Evolutionary conservation across 2,797 vertebrate genomes (phyloP).

Genomic region (Helostoma temminkii): DNA sequence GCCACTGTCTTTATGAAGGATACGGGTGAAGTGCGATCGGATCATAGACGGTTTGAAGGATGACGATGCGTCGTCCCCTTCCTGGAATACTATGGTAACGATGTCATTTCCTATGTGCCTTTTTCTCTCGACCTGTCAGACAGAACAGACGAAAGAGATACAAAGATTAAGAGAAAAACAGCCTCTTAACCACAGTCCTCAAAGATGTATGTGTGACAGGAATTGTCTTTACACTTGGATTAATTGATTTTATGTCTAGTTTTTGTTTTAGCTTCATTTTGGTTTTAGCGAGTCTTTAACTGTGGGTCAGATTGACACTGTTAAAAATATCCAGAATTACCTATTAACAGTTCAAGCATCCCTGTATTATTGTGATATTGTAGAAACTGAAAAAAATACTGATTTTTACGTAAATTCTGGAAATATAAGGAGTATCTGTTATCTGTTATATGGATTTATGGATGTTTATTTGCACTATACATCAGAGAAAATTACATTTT

Average conservation of each 20-base stretch:
- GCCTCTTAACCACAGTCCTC: not conserved
- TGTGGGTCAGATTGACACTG: too few species aligned
- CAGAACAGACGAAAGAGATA: slow-evolving; percentile 33
- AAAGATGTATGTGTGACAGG: slow-evolving; percentile 6
- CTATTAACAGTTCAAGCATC: too few species aligned
- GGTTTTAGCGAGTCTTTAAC: not conserved
- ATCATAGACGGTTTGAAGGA: slow-evolving; percentile 99
- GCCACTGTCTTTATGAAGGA: slow-evolving; percentile 79
- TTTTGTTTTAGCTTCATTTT: not conserved
- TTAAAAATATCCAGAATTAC: too few species aligned
- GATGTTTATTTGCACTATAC: not conserved
- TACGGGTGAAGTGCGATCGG: slow-evolving; percentile 99
- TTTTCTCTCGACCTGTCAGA: slow-evolving; percentile 95
- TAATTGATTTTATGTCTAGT: slow-evolving; percentile 12
- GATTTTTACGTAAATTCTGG: too few species aligned
- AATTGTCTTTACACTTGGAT: not conserved
- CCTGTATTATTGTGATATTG: too few species aligned
- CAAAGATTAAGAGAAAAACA: slow-evolving; percentile 1
- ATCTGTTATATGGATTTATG: too few species aligned
- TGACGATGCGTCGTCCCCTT: slow-evolving; percentile 93
- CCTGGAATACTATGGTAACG: slow-evolving; percentile 98
- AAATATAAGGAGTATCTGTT: too few species aligned
- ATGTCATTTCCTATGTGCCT: slow-evolving; percentile 99
- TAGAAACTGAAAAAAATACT: too few species aligned
- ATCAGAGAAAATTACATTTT: too few species aligned